phyloP scores from a whole-genome alignment of 2,797 vertebrate genomes.

The Streptopelia turtur region DNA sequence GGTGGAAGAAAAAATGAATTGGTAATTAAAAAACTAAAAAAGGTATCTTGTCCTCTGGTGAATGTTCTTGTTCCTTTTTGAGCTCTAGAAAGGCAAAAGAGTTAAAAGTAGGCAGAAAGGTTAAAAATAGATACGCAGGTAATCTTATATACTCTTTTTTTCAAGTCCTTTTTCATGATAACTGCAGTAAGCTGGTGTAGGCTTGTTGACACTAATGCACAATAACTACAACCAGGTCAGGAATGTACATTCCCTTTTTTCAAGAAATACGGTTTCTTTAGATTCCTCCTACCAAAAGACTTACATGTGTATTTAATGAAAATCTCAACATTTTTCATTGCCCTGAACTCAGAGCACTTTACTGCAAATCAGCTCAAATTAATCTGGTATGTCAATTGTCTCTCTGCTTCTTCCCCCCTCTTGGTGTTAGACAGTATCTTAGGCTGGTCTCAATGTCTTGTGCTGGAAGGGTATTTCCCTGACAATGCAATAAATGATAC shows the following conservation, averaged over 20 bases:
- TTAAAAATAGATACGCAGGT: neutral
- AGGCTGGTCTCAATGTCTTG: neutral
- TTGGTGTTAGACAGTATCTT: neutral
- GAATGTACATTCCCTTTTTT: neutral
- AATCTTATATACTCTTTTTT: neutral
- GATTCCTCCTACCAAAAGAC: neutral
- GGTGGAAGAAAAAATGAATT: neutral
- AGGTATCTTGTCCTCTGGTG: neutral
- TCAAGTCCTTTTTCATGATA: neutral
- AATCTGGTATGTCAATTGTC: neutral
- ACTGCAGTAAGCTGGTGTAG: neutral
- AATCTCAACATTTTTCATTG: neutral
- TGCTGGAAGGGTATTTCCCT: neutral
- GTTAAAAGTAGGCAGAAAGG: neutral
- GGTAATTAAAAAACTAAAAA: neutral
- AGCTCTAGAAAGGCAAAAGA: neutral
- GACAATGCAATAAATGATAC: neutral
- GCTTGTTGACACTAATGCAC: neutral
- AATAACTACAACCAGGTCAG: neutral
- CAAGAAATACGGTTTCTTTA: neutral
- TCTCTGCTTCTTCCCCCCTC: neutral
- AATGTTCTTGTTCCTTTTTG: neutral
- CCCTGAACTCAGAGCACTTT: neutral
- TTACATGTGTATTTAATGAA: neutral
- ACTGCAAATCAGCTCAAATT: neutral